Percentiles rank a stretch among this genome's conserved stretches.
Conservation (phyloP, 2,797 vertebrate genomes). For the Tauraco hartlaubi region DNA sequence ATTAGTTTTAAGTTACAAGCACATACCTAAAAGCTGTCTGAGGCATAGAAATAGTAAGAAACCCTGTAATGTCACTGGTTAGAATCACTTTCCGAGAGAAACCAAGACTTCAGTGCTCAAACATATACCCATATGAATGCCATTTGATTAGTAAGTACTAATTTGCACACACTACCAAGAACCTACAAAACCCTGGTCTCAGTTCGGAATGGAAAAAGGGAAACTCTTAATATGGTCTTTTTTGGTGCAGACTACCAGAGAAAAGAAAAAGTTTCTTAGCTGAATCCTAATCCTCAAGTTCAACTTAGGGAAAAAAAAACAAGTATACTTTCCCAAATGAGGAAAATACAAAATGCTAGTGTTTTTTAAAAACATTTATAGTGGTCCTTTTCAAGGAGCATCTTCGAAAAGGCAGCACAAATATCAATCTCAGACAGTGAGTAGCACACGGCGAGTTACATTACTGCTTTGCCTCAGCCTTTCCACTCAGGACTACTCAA, state of each 20-base stretch:
- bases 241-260: neutral
- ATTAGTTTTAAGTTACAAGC: neutral
- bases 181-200: neutral
- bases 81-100: neutral
- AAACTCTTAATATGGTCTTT: neutral
- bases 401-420: neutral
- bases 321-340: neutral
- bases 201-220: neutral
- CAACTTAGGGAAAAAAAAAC: neutral
- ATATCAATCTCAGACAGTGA: neutral
- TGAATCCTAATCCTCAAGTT: neutral
- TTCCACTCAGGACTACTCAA: neutral
- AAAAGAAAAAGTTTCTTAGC: neutral
- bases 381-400: neutral
- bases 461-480: neutral
- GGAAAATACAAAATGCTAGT: neutral
- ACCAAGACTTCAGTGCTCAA: neutral
- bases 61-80: neutral
- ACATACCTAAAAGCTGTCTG: neutral
- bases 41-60: neutral
- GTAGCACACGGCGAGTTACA: neutral
- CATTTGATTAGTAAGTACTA: neutral
- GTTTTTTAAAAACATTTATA: neutral
- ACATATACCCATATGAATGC: neutral
- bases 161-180: neutral